Conservation (phyloP, 2,888 invertebrate species). For the Meandrusa payeni region DNA sequence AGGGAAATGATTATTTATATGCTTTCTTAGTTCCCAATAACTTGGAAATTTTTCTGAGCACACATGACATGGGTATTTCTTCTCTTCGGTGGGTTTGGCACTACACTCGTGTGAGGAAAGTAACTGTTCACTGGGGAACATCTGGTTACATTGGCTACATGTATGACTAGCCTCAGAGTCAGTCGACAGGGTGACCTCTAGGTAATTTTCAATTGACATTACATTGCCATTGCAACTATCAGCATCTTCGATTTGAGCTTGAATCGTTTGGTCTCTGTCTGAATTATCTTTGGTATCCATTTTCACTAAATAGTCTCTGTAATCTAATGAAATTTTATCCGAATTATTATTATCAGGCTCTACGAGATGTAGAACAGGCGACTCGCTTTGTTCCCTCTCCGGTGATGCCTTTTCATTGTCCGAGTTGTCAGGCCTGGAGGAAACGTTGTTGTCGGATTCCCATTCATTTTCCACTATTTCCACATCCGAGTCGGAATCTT, state of each 20-base stretch:
- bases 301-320: conserved; percentile 66
- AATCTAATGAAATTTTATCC: conserved; percentile 61
- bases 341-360: conserved; percentile 73
- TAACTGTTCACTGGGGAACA: conserved; percentile 69
- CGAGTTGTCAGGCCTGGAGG: conserved; percentile 69
- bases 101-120: conserved; percentile 67
- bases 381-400: conserved; percentile 68
- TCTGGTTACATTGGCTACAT: conserved; percentile 75
- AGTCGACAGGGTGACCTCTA: conserved; percentile 76
- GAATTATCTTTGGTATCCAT: conserved; percentile 66
- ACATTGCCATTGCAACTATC: conserved; percentile 76
- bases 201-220: conserved; percentile 76
- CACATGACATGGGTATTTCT: conserved; percentile 76
- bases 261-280: conserved; percentile 56
- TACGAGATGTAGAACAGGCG: conserved; percentile 70
- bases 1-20: conserved; percentile 74
- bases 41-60: conserved; percentile 75
- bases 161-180: conserved; percentile 76
- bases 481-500: conserved; percentile 76
- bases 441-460: conserved; percentile 74
- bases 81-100: conserved; percentile 72
- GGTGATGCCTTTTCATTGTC: conserved; percentile 72
- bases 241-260: conserved; percentile 61
- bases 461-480: conserved; percentile 78
- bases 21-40: conserved; percentile 75